Evolutionary conservation across 1,140 invertebrate species (phyloP).

Genomic region (Anadara kagoshimensis): DNA sequence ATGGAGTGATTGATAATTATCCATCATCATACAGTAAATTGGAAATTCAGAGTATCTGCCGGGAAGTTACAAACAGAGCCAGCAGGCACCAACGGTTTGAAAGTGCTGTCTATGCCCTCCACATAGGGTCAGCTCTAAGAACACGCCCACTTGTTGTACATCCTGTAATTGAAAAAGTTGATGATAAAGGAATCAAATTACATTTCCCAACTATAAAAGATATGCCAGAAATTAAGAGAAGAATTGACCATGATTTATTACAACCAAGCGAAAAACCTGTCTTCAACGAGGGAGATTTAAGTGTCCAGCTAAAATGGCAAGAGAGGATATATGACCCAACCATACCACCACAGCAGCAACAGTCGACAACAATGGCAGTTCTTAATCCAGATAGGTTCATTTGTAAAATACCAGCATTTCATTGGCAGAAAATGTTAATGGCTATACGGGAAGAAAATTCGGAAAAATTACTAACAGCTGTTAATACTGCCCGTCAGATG

Average conservation of each 20-base stretch:
- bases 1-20: constrained; percentile 79
- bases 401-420: constrained; percentile 55
- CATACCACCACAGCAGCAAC: not conserved
- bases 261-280: constrained; percentile 26
- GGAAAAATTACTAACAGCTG: constrained; percentile 45
- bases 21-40: constrained; percentile 40
- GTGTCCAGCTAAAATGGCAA: constrained; percentile 53
- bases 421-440: constrained; percentile 64
- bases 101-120: constrained; percentile 30
- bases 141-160: constrained; percentile 42
- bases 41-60: constrained; percentile 51
- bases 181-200: constrained; percentile 42
- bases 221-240: constrained; percentile 34
- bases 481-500: constrained; percentile 26
- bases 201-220: constrained; percentile 42
- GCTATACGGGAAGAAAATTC: constrained; percentile 56
- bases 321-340: constrained; percentile 57
- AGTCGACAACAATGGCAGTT: constrained; percentile 9
- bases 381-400: constrained; percentile 62
- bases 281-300: constrained; percentile 25
- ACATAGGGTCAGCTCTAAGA: constrained; percentile 48
- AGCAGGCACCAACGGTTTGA: constrained; percentile 33
- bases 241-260: constrained; percentile 33
- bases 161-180: constrained; percentile 53
- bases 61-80: constrained; percentile 7